phyloP scores from a whole-genome alignment of 2,113 vertebrate species.

The Suncus etruscus region DNA sequence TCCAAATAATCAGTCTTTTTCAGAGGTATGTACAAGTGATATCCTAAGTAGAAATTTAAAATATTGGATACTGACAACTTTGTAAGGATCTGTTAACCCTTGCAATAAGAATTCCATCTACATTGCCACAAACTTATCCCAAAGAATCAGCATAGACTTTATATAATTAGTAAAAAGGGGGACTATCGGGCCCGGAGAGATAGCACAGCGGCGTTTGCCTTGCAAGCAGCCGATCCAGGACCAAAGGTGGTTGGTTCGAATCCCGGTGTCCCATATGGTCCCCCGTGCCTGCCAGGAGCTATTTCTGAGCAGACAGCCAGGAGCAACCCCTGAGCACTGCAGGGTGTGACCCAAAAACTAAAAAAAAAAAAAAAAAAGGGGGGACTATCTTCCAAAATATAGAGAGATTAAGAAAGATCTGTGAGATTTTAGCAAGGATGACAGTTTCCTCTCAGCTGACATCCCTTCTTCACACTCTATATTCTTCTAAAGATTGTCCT shows the following conservation, averaged over 20 bases:
- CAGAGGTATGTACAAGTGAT: background rate
- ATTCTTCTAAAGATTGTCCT: background rate
- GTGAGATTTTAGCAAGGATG: background rate
- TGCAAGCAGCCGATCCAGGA: no score
- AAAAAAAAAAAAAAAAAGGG: background rate
- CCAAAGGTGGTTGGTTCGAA: no score
- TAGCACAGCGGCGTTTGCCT: no score
- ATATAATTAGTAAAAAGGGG: background rate
- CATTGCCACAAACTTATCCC: background rate
- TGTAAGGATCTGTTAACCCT: conserved; percentile 45
- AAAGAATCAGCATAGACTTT: background rate
- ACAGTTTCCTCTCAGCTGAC: background rate
- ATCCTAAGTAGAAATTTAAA: conserved; percentile 44
- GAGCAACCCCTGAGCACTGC: no score
- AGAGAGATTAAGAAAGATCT: background rate
- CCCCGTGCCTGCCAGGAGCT: no score
- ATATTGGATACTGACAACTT: background rate
- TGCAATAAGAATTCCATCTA: background rate
- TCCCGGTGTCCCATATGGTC: no score
- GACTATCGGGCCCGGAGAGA: no score
- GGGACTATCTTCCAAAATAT: no score
- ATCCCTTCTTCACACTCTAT: background rate
- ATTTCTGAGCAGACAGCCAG: no score
- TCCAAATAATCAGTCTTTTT: background rate
- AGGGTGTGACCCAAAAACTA: background rate